Percentiles rank a stretch among this genome's conserved stretches.
These are phyloP conservation scores for Paradoxurus hermaphroditus DNA, from an alignment of 2,113 vertebrate species.

Conservation along the genomic window DNA sequence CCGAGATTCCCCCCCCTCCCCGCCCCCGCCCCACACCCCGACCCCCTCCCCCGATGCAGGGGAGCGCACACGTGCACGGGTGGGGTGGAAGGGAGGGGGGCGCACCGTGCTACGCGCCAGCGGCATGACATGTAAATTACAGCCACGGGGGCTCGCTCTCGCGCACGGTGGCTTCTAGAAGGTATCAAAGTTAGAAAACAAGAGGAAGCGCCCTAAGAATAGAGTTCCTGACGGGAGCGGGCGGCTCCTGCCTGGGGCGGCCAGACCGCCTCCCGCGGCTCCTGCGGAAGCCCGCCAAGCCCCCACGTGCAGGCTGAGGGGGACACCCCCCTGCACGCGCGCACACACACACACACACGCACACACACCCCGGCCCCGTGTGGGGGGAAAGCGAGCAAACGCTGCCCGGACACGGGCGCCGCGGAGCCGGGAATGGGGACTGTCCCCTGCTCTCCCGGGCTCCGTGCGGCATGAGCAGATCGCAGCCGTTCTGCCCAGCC, in stretches of 20 bases:
- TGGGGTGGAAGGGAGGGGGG: conserved; percentile 45
- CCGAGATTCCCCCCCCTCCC: background rate
- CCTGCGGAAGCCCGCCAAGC: background rate
- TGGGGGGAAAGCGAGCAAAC: fast-evolving
- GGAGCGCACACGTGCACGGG: background rate
- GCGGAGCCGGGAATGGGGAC: fast-evolving
- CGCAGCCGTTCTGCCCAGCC: background rate
- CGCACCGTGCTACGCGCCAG: conserved; percentile 16
- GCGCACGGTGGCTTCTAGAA: conserved; percentile 62
- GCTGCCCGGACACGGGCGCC: background rate
- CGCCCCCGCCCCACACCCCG: too few species aligned
- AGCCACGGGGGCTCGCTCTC: conserved; percentile 52
- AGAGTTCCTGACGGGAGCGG: conserved; percentile 44
- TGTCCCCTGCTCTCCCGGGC: background rate
- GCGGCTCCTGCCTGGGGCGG: background rate
- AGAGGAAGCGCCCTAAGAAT: conserved; percentile 54
- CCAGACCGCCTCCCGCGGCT: background rate
- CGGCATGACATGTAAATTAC: conserved; percentile 68
- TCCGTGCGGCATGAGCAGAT: background rate
- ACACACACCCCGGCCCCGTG: background rate
- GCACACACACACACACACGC: background rate
- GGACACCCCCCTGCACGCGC: too few species aligned
- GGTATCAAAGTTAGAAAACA: conserved; percentile 66
- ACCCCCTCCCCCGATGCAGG: too few species aligned
- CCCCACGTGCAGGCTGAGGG: fast-evolving